Conservation (phyloP, 2,888 invertebrate species). For the Gryllus longicercus region DNA sequence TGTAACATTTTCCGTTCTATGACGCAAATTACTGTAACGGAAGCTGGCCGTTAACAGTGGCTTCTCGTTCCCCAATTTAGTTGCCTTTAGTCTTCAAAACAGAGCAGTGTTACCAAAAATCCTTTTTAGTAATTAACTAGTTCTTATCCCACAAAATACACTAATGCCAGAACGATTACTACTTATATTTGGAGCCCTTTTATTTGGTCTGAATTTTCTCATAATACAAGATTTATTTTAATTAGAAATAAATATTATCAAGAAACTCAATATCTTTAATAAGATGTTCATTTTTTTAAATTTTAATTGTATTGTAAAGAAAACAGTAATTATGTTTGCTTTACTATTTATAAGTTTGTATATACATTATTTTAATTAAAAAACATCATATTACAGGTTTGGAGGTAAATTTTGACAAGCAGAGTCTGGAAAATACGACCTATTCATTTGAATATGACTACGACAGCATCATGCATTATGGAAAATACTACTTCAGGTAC, state of each 20-base stretch:
- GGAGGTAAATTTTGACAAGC: conserved; percentile 62
- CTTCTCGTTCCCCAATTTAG: too few species aligned
- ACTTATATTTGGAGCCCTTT: neutral
- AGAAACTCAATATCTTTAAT: neutral
- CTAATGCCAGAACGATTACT: neutral
- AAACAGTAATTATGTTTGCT: neutral
- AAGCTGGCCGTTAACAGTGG: too few species aligned
- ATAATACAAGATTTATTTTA: neutral
- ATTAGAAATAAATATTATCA: neutral
- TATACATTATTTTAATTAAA: neutral
- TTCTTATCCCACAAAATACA: too few species aligned
- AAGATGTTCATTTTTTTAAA: neutral
- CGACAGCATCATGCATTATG: conserved; percentile 77
- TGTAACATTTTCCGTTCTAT: too few species aligned
- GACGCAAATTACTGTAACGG: too few species aligned
- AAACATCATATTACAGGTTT: conserved; percentile 50
- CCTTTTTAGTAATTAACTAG: too few species aligned
- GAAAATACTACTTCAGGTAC: conserved; percentile 58
- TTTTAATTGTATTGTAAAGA: neutral
- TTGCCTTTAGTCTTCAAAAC: too few species aligned
- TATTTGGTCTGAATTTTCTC: neutral
- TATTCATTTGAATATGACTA: conserved; percentile 71
- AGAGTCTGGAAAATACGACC: conserved; percentile 61
- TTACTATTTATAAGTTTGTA: neutral
- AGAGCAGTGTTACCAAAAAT: too few species aligned